These are phyloP conservation scores for Danaus melanippus DNA, from an alignment of 1,140 invertebrate genomes.

Conservation along the genomic window DNA sequence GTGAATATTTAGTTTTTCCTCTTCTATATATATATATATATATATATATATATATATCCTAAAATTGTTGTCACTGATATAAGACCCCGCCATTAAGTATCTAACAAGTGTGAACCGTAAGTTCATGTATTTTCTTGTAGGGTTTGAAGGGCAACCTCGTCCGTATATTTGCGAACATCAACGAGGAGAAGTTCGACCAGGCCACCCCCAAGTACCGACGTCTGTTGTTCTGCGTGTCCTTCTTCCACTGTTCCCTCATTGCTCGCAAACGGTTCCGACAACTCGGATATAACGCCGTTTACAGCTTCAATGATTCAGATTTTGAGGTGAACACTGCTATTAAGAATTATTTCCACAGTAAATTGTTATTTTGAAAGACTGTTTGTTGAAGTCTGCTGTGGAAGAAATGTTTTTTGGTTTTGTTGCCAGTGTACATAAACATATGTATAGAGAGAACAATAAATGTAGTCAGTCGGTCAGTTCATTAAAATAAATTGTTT, in stretches of 20 bases:
- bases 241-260: constrained; percentile 91
- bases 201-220: constrained; percentile 90
- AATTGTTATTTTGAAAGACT: neutral
- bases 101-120: too few species aligned
- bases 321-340: constrained; percentile 78
- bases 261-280: constrained; percentile 92
- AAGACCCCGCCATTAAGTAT: too few species aligned
- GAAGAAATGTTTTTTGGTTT: too few species aligned
- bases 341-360: neutral
- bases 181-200: constrained; percentile 83
- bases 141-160: constrained; percentile 93
- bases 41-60: too few species aligned
- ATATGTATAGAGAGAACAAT: too few species aligned
- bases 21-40: too few species aligned
- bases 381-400: too few species aligned
- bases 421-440: too few species aligned
- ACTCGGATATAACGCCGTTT: constrained; percentile 91
- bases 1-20: too few species aligned
- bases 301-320: constrained; percentile 92
- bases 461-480: too few species aligned
- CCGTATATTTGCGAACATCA: constrained; percentile 87
- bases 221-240: constrained; percentile 88
- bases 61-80: too few species aligned
- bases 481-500: too few species aligned
- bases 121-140: constrained; percentile 50